Base-by-base conservation (phyloP, 2,113 vertebrate genomes). In the Spea bombifrons region DNA sequence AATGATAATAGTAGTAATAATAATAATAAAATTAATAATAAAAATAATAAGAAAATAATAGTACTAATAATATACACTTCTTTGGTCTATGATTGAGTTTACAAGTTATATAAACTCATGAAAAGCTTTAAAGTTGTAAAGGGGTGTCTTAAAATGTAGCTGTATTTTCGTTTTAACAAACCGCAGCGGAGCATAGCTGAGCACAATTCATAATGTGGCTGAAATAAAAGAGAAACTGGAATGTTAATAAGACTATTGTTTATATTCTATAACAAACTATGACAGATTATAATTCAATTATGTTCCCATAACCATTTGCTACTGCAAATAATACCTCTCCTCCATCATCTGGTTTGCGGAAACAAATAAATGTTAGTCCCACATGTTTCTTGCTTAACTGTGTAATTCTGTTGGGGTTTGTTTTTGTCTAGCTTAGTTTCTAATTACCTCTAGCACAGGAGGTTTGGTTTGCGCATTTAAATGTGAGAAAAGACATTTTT, bases 401-500 rank as follows among this genome's bases (percentile, higher is more conserved):
- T 4, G 16, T 64, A 16, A 64, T 64, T 64, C 17, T 17, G n/a
- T 64, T 16, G 16, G 16, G 13, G 8, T 64, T 7, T 64, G 0
- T 64, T 64, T 5, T 10, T 61, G 15, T 13, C 13, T 61, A 61
- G 7, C 15, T 3, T 12, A 7, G 12, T 59, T 59, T 59, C 55
- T 13, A 59, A 12, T 59, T 59, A 45, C 48, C 16, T 59, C 52
- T 45, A 59, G 66, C 16, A 43, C 5, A 46, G 48, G 59, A 57
- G 45, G 43, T 57, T n/a, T 59, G 45, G 53, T 69, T 57, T 68
- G 52, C 12, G 66, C 50, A 76, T 68, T 59, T 47, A 7, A 55
- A 30, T 45, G 53, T 68, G 44, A 76, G 30, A 64, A 61, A 69
- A 43, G 43, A 44, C n/a, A 61, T 59, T 69, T 55, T 48, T 61